Conservation (phyloP, 2,888 invertebrate species). For the Eristalis tenax region DNA sequence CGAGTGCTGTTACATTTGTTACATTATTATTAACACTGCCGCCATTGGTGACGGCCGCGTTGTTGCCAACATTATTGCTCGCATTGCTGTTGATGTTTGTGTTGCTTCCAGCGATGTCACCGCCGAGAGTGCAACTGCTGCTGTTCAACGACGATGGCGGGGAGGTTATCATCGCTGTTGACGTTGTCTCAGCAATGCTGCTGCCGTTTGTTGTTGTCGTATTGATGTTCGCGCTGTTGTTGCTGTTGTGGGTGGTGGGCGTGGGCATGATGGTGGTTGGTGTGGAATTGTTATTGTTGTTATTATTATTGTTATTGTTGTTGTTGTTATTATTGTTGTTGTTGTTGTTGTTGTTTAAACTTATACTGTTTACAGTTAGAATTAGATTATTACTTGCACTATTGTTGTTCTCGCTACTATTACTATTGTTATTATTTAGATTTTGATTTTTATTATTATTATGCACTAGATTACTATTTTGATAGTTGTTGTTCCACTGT, state of each 20-base stretch:
- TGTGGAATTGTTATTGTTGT: slow-evolving; percentile 62
- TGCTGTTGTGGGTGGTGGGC: slow-evolving; percentile 51
- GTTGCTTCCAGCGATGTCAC: slow-evolving; percentile 25
- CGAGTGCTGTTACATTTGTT: slow-evolving; percentile 43
- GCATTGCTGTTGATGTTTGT: neutral
- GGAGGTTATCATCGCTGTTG: slow-evolving; percentile 23
- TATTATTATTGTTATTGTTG: slow-evolving; percentile 64
- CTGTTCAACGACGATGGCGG: slow-evolving; percentile 34
- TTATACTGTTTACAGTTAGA: slow-evolving; percentile 70
- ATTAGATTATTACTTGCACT: slow-evolving; percentile 70
- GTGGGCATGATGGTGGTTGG: slow-evolving; percentile 57
- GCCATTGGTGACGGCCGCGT: slow-evolving; percentile 32
- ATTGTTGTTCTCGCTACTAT: slow-evolving; percentile 72
- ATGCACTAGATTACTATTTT: slow-evolving; percentile 72
- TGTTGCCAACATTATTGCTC: slow-evolving; percentile 10
- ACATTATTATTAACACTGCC: slow-evolving; percentile 55
- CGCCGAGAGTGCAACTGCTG: slow-evolving; percentile 7
- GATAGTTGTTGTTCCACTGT: slow-evolving; percentile 75
- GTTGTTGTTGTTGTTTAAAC: slow-evolving; percentile 67
- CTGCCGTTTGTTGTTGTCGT: slow-evolving; percentile 49
- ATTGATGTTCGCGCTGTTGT: slow-evolving; percentile 46
- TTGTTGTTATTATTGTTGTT: slow-evolving; percentile 57
- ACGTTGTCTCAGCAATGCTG: slow-evolving; percentile 20
- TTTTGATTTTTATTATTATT: slow-evolving; percentile 73
- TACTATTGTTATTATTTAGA: slow-evolving; percentile 72